Evolutionary conservation across 2,888 invertebrate genomes (phyloP).

Genomic region (Drosophila merina): DNA sequence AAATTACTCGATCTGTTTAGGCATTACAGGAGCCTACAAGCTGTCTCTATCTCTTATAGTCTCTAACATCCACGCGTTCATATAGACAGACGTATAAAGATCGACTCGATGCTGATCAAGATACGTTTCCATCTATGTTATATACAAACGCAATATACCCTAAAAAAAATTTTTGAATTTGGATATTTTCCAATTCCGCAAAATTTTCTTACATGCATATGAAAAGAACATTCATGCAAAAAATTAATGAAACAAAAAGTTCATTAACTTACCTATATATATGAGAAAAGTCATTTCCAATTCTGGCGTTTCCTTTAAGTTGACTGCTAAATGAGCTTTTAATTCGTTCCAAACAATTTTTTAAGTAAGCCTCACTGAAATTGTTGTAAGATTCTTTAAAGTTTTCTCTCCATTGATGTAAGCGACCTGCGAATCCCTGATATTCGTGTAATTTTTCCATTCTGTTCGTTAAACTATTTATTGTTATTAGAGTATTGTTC

Average conservation of each 20-base stretch:
- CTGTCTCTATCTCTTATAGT: too few relatives aligned
- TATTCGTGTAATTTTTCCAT: constrained; percentile 92
- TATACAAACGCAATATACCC: too few relatives aligned
- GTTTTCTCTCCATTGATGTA: constrained; percentile 88
- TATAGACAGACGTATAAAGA: too few relatives aligned
- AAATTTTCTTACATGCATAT: too few relatives aligned
- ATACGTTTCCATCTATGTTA: too few relatives aligned
- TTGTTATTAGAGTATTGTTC: not conserved
- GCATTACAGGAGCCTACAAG: too few relatives aligned
- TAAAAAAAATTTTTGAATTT: too few relatives aligned
- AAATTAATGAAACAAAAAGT: not conserved
- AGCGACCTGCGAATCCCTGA: constrained; percentile 89
- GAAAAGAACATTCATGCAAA: too few relatives aligned
- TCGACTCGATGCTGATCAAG: too few relatives aligned
- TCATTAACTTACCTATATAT: constrained; percentile 86
- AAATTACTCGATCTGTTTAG: too few relatives aligned
- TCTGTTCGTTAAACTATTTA: not conserved
- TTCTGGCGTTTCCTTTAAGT: constrained; percentile 81
- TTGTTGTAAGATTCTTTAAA: constrained; percentile 87
- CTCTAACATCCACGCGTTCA: too few relatives aligned
- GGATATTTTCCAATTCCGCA: too few relatives aligned
- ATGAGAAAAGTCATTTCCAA: constrained; percentile 86
- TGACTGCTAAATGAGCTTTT: constrained; percentile 81
- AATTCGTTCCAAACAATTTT: constrained; percentile 85
- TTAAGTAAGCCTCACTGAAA: constrained; percentile 87